Evolutionary conservation across 1,140 invertebrate species (phyloP), one percentile per base, ranked within the genome.

Genomic region (Anagrus nilaparvatae): DNA sequence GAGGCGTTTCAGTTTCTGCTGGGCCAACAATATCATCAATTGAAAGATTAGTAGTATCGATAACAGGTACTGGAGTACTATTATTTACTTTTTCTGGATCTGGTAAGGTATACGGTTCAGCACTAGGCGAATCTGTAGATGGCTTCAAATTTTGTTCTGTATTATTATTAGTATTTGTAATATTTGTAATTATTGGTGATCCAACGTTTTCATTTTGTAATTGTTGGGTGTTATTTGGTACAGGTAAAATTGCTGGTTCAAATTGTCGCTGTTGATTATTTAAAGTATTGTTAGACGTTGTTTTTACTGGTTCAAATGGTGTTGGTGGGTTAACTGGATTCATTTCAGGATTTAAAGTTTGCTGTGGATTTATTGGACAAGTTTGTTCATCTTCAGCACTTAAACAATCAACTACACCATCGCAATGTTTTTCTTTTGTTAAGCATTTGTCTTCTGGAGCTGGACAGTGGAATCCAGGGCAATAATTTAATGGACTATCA

Each of bases 361-460:
- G n/a, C n/a, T n/a, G n/a, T n/a, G n/a, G n/a, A n/a, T n/a, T n/a
- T n/a, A 17, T 10, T 0, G 29, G 34, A 58, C 84, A 87, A 17
- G 76, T 67, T 0, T 73, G 52, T 70, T 89, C 84, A 67, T 87
- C 85, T 59, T 85, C 82, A 8, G 75, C 82, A 17, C 75, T 67
- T 19, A 86, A 61, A 50, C 85, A 89, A 51, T 89, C 79, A 2
- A 85, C 73, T 39, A 73, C 68, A 52, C 73, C 73, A 54, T 87
- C 77, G 58, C 84, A 89, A 29, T 71, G 67, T 42, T 72, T 62
- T 46, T 73, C 70, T 33, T 65, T 66, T 1, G 75, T 58, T 19
- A 87, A 61, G 59, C 84, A 88, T 56, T 72, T 70, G 44, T 65
- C 57, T 35, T 73, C 65, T 20, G 74, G 74, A 49, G 71, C 76